Evolutionary conservation across 2,888 invertebrate genomes (phyloP).

Genomic region (Sphinx pinastri): DNA sequence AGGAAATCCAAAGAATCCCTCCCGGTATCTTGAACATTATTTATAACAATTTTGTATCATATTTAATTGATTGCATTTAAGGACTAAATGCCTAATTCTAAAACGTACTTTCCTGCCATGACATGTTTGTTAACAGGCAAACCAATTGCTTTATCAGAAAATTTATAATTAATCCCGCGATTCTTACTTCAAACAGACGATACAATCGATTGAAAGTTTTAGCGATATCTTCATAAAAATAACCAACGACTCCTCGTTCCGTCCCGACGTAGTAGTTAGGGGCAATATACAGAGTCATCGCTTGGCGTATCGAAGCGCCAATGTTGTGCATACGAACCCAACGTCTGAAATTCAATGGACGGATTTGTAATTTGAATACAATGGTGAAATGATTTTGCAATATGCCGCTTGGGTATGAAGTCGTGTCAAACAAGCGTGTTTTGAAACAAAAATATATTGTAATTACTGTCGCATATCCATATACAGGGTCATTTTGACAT

Average conservation of each 20-base stretch:
- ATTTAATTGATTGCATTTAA: too few relatives aligned
- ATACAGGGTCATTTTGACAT: too few relatives aligned
- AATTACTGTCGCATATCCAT: too few relatives aligned
- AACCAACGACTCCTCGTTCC: conserved; percentile 49
- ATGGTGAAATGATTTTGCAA: background rate
- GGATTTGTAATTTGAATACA: background rate
- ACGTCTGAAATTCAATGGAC: conserved; percentile 37
- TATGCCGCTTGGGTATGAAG: background rate
- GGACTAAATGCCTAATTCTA: too few relatives aligned
- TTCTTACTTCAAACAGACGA: conserved; percentile 49
- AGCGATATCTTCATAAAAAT: conserved; percentile 60
- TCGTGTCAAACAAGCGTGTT: background rate
- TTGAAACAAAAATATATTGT: too few relatives aligned
- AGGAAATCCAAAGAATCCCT: too few relatives aligned
- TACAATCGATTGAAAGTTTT: conserved; percentile 50
- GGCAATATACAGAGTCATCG: conserved; percentile 48
- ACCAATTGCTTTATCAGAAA: too few relatives aligned
- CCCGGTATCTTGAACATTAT: too few relatives aligned
- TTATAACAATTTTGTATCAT: too few relatives aligned
- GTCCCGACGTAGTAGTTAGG: conserved; percentile 50
- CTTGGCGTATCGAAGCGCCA: conserved; percentile 50
- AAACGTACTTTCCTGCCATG: too few relatives aligned
- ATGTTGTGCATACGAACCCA: conserved; percentile 42
- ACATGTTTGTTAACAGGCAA: background rate
- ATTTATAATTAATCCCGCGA: background rate